Percentiles rank a stretch among this genome's conserved stretches.
These are phyloP conservation scores for Bembecia ichneumoniformis DNA, from an alignment of 2,888 invertebrate genomes.

Conservation along the genomic window DNA sequence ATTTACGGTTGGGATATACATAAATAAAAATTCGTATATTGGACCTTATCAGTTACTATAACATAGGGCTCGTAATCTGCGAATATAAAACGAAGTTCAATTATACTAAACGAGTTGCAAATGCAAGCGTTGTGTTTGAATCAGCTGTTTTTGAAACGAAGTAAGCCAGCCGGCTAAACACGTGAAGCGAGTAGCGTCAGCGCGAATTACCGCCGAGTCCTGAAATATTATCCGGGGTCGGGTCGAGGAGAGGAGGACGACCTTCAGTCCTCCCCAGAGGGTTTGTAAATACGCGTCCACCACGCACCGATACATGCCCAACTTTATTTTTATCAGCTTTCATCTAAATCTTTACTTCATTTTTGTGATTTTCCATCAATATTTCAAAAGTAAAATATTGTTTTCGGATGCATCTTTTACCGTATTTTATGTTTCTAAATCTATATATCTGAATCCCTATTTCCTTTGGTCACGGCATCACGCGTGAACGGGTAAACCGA, in stretches of 20 bases:
- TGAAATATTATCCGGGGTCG: not conserved
- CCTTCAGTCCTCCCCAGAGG: not conserved
- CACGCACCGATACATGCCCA: not conserved
- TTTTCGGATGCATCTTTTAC: too few relatives aligned
- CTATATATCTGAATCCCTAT: too few relatives aligned
- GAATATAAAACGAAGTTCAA: too few relatives aligned
- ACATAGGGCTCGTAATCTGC: too few relatives aligned
- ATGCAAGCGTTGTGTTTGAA: too few relatives aligned
- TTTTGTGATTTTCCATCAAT: too few relatives aligned
- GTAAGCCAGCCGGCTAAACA: not conserved
- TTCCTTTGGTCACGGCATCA: too few relatives aligned
- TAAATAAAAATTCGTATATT: slow-evolving; percentile 17
- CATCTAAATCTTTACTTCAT: not conserved
- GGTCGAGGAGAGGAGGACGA: not conserved
- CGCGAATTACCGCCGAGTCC: not conserved
- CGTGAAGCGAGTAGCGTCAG: not conserved
- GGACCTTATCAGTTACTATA: slow-evolving; percentile 18
- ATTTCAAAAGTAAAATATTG: too few relatives aligned
- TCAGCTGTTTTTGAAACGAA: not conserved
- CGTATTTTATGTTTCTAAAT: too few relatives aligned
- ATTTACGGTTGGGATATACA: slow-evolving; percentile 1
- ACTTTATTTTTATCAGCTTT: not conserved
- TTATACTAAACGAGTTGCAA: too few relatives aligned
- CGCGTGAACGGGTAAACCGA: too few relatives aligned
- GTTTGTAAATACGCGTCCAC: not conserved